These are phyloP conservation scores for Stenodema calcarata DNA, from an alignment of 2,888 invertebrate species.

Conservation along the genomic window DNA sequence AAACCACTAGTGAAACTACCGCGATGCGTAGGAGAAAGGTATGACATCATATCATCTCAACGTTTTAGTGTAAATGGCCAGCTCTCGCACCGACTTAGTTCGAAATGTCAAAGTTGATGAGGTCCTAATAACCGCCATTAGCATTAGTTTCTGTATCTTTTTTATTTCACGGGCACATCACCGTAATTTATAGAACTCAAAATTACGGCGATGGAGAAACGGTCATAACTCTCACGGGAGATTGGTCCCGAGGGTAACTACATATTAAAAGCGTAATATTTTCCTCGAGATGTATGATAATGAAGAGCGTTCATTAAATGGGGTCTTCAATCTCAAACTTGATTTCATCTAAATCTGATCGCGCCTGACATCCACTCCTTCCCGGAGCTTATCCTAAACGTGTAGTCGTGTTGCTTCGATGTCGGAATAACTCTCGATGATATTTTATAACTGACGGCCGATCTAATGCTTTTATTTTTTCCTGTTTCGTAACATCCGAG, in stretches of 20 bases:
- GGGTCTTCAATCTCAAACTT: background rate
- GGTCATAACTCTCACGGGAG: background rate
- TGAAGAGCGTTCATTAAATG: background rate
- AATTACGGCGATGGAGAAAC: background rate
- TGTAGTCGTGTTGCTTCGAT: background rate
- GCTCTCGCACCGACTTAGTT: background rate
- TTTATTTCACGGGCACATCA: background rate
- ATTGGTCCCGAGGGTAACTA: background rate
- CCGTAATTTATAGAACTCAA: background rate
- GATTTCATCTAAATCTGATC: background rate
- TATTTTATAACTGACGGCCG: background rate
- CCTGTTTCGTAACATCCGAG: background rate
- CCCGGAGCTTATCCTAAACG: background rate
- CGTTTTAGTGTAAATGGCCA: too few species aligned
- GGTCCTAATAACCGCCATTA: background rate
- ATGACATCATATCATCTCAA: too few species aligned
- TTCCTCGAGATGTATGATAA: background rate
- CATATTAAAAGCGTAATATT: background rate
- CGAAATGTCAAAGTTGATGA: background rate
- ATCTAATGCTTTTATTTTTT: background rate
- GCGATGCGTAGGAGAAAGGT: too few species aligned
- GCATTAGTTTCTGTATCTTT: background rate
- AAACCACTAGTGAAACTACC: too few species aligned
- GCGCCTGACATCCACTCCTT: background rate
- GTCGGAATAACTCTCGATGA: background rate